Conservation (phyloP, 2,113 vertebrate genomes). For the Rhea pennata region DNA sequence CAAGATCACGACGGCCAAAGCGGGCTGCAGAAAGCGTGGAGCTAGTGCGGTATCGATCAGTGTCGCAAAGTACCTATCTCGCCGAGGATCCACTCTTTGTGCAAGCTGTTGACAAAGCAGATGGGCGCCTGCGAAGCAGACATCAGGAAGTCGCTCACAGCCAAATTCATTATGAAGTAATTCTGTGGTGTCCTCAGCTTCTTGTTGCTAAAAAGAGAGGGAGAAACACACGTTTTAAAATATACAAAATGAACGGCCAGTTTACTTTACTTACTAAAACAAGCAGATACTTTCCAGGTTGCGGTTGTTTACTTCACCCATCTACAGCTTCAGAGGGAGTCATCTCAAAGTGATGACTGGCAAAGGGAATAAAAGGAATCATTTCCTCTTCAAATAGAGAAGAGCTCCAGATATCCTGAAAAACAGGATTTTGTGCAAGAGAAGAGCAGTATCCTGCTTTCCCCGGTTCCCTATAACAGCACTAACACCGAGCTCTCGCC, state of each 20-base stretch:
- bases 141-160: conserved; percentile 76
- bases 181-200: conserved; percentile 76
- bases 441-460: not conserved
- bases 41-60: not conserved
- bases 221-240: not conserved
- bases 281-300: not conserved
- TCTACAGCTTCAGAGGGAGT: not conserved
- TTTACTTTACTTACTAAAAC: not conserved
- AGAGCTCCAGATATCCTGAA: not conserved
- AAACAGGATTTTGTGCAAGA: not conserved
- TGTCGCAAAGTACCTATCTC: conserved; percentile 63
- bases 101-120: conserved; percentile 76
- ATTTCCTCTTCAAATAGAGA: not conserved
- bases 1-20: not conserved
- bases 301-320: not conserved
- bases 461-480: not conserved
- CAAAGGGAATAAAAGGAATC: not conserved
- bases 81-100: conserved; percentile 75
- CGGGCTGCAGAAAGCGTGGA: not conserved
- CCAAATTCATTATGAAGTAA: conserved; percentile 79
- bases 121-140: conserved; percentile 74
- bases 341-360: not conserved
- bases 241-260: not conserved
- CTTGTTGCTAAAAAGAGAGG: conserved; percentile 71
- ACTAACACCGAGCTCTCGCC: not conserved